These are phyloP conservation scores for Aspidiotus rigidus DNA, from an alignment of 2,888 invertebrate species.

Conservation along the genomic window DNA sequence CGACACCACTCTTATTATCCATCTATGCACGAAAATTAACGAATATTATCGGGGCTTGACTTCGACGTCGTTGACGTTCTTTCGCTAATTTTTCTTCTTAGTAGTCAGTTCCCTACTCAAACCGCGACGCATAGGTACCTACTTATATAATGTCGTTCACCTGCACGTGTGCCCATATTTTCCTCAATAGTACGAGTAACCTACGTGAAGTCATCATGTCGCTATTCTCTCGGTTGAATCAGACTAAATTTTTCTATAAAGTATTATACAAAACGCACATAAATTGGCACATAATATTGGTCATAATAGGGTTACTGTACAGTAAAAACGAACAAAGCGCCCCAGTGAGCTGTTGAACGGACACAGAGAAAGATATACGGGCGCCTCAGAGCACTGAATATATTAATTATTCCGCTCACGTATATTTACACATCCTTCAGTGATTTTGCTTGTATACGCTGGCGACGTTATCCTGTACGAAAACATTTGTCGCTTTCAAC, in stretches of 20 bases:
- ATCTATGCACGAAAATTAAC: too few relatives aligned
- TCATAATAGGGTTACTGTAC: conserved; percentile 22
- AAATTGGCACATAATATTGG: conserved; percentile 22
- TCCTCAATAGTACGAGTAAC: too few relatives aligned
- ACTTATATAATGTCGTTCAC: too few relatives aligned
- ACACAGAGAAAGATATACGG: background rate
- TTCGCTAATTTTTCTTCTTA: too few relatives aligned
- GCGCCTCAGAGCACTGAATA: background rate
- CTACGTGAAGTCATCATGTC: too few relatives aligned
- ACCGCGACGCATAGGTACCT: too few relatives aligned
- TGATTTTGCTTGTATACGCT: background rate
- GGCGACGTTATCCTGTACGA: background rate
- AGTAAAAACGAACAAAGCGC: conserved; percentile 7
- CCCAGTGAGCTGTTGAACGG: background rate
- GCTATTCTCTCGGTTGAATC: too few relatives aligned
- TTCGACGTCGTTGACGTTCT: too few relatives aligned
- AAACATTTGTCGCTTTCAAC: background rate
- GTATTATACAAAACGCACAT: background rate
- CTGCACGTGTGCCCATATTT: too few relatives aligned
- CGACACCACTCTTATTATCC: too few relatives aligned
- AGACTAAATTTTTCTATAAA: background rate
- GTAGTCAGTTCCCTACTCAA: too few relatives aligned
- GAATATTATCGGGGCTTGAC: too few relatives aligned
- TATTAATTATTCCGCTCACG: conserved; percentile 7
- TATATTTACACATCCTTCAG: conserved; percentile 14